Base-by-base conservation (phyloP, 2,888 invertebrate genomes). In the Acronicta psi region DNA sequence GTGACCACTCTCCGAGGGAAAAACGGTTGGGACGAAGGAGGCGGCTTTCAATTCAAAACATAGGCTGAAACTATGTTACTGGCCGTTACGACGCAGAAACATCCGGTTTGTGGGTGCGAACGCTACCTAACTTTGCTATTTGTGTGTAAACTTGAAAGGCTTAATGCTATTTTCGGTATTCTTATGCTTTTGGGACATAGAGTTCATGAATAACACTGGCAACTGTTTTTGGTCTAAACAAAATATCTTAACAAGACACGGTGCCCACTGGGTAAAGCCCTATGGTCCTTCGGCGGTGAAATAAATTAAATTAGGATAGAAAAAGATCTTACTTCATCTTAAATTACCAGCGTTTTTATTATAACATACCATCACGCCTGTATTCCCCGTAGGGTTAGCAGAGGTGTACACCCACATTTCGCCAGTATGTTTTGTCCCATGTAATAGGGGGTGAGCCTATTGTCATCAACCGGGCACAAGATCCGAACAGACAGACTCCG, bases 111-210 rank as follows among this genome's bases (percentile, higher is more conserved):
- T 20, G 73, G 65, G 64, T 73, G 76, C 44, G 44, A 73, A 62
- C 45, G 53, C 47, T 61, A 52, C 66, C 70, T 64, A 66, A 69
- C 60, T 66, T 59, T 46, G 52, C 70, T 61, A 67, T 70, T 74
- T 76, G 70, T 70, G 77, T 73, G 63, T 66, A 55, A 63, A 70
- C 63, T 63, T 63, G 60, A 73, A 70, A 62, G 58, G 70, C 52
- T 66, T 67, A 68, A 54, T 57, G 69, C 49, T 59, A 50, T 60
- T 59, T 59, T 62, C 50, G 53, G 46, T 57, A 62, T 62, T 67
- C 72, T 63, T 75, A 64, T 49, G 40, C 45, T 53, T 53, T 59
- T 53, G 45, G 64, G 59, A 41, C 54, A 18, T 57, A 71, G 42
- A 44, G 53, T 54, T 62, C 42, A 54, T 55, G 67, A 54, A 59